Evolutionary conservation across 2,113 vertebrate genomes (phyloP).

Genomic region (Coturnix japonica): DNA sequence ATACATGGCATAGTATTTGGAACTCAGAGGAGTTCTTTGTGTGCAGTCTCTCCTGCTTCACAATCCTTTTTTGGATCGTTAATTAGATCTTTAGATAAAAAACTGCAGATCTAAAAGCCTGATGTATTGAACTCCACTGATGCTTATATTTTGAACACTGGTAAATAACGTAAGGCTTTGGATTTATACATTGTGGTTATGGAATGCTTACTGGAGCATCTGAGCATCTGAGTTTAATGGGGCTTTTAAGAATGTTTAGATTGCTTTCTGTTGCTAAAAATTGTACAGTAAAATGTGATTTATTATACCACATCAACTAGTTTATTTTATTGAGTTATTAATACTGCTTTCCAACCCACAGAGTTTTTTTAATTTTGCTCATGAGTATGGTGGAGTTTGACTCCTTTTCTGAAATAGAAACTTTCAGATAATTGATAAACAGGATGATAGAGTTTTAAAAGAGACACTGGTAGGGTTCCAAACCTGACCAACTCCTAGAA

Average conservation of each 20-base stretch:
- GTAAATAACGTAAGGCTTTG: conserved; percentile 36
- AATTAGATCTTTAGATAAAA: not conserved
- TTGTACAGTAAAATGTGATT: conserved; percentile 39
- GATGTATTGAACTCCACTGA: not conserved
- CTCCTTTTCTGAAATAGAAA: not conserved
- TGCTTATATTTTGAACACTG: conserved; percentile 7
- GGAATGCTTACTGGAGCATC: conserved; percentile 3
- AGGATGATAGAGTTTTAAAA: not conserved
- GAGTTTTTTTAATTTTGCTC: not conserved
- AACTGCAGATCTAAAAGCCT: not conserved
- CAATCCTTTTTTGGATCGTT: conserved; percentile 2
- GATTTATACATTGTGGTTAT: not conserved
- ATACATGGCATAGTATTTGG: not conserved
- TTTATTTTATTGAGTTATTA: conserved; percentile 47
- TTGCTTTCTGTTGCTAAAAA: conserved; percentile 44
- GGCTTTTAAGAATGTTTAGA: conserved; percentile 45
- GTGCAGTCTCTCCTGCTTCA: not conserved
- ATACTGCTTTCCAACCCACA: not conserved
- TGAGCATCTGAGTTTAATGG: conserved; percentile 22
- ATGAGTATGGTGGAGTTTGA: not conserved
- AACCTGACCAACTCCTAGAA: not conserved
- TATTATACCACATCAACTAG: conserved; percentile 21
- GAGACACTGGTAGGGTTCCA: not conserved
- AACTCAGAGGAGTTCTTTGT: not conserved
- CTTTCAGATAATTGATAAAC: not conserved